A percentile compares a stretch with the other conserved stretches of the same genome.
Conservation (phyloP, 1,140 invertebrate genomes). For the Panagrolaimus sp. region DNA sequence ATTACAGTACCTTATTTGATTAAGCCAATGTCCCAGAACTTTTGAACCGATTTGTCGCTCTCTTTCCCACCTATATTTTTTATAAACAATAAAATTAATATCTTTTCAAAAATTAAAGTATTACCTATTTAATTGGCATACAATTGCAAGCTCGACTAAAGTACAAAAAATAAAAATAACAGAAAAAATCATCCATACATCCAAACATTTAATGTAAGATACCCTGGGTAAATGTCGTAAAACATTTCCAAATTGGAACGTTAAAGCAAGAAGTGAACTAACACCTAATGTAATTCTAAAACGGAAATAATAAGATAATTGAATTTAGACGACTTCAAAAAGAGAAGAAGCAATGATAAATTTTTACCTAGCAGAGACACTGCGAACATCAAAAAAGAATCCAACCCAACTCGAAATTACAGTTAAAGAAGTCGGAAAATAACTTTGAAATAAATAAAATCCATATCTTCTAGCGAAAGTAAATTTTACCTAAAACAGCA, state of each 20-base stretch:
- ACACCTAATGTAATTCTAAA: conserved; percentile 54
- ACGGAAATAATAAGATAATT: background rate
- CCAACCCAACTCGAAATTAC: conserved; percentile 56
- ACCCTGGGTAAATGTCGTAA: conserved; percentile 56
- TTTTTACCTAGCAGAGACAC: conserved; percentile 49
- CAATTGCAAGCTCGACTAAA: conserved; percentile 55
- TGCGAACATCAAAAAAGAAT: conserved; percentile 57
- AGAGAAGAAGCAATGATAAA: background rate
- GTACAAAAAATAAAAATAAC: conserved; percentile 56
- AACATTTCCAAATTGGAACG: conserved; percentile 57
- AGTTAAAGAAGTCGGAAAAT: conserved; percentile 55
- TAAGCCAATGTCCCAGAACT: conserved; percentile 56
- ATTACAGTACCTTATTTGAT: conserved; percentile 48
- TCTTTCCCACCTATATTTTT: conserved; percentile 48
- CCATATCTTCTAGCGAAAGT: conserved; percentile 58
- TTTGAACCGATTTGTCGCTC: conserved; percentile 57
- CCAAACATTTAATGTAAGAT: conserved; percentile 56
- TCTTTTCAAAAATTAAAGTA: conserved; percentile 13
- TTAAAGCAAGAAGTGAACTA: conserved; percentile 43
- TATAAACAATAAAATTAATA: conserved; percentile 17
- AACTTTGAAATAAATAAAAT: conserved; percentile 57
- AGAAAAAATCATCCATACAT: conserved; percentile 56
- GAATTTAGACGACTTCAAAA: background rate
- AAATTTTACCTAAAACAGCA: conserved; percentile 53
- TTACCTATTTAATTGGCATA: conserved; percentile 52